Evolutionary conservation across 2,797 vertebrate species (phyloP).

Genomic region (Meriones psammophilus): DNA sequence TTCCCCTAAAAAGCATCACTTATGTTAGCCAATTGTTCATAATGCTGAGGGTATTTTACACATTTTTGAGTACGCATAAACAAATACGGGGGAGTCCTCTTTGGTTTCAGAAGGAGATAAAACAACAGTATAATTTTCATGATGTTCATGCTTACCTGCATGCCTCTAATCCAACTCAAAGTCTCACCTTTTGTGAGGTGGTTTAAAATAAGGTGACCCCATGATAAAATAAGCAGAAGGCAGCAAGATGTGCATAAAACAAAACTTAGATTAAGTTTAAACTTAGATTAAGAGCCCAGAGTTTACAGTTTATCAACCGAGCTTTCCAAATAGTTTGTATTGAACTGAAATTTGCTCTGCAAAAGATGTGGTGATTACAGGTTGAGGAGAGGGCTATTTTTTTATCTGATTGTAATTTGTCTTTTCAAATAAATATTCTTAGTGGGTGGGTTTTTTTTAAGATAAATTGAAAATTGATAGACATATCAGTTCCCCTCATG

Average conservation of each 20-base stretch:
- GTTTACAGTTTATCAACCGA: not conserved
- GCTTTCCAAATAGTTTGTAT: slow-evolving; percentile 32
- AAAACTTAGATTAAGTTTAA: not conserved
- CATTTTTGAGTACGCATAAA: slow-evolving; percentile 6
- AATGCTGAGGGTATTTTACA: not conserved
- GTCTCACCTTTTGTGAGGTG: not conserved
- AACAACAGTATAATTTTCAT: not conserved
- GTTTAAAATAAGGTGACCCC: slow-evolving; percentile 21
- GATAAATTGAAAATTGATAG: slow-evolving; percentile 55
- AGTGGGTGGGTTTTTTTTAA: not conserved
- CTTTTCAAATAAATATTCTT: not conserved
- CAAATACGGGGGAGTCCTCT: not conserved
- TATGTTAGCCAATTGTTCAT: not conserved
- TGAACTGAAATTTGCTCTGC: slow-evolving; percentile 38
- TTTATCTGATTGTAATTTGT: not conserved
- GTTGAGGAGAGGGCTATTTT: not conserved
- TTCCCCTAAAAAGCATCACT: not conserved
- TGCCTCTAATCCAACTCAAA: not conserved
- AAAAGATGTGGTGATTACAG: not conserved
- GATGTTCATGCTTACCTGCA: not conserved
- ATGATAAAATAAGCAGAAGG: not conserved
- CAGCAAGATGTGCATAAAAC: not conserved
- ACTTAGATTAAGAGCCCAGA: not conserved
- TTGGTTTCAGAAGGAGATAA: not conserved
- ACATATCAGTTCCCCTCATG: not conserved